phyloP scores from a whole-genome alignment of 2,113 vertebrate genomes.

The Pavo muticus region DNA sequence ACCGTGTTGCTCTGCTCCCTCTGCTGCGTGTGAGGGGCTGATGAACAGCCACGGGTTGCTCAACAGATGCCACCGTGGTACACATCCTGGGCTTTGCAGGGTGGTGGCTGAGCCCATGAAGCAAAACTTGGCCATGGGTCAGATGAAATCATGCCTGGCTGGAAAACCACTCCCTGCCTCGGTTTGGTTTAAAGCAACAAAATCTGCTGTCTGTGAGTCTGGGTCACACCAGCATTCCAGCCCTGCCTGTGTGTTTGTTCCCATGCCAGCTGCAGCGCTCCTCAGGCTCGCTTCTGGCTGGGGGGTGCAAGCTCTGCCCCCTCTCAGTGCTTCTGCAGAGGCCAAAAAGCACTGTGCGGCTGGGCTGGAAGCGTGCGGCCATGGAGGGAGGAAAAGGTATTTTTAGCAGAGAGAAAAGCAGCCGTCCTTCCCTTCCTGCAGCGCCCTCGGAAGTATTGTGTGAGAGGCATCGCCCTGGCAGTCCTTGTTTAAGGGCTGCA shows the following conservation, averaged over 20 bases:
- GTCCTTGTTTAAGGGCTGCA: neutral
- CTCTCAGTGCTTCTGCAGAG: slow-evolving; percentile 25
- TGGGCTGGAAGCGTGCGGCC: neutral
- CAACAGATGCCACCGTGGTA: accelerated
- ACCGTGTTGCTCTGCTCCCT: neutral
- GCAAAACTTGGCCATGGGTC: neutral
- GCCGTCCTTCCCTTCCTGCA: neutral
- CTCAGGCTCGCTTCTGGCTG: accelerated
- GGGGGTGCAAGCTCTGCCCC: neutral
- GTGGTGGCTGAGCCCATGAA: neutral
- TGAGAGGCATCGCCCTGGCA: neutral
- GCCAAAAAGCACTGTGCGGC: neutral
- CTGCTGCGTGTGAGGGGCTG: neutral
- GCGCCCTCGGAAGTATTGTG: accelerated
- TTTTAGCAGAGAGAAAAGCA: slow-evolving; percentile 18
- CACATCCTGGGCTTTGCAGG: neutral
- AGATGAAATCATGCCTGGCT: slow-evolving; percentile 22
- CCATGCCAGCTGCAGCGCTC: neutral
- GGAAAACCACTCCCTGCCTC: neutral
- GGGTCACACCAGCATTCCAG: neutral
- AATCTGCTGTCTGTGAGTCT: neutral
- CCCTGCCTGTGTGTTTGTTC: neutral
- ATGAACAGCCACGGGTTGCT: neutral
- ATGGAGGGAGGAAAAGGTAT: neutral
- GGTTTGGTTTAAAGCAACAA: neutral